Evolutionary conservation across 2,797 vertebrate genomes (phyloP).

Genomic region (Discoglossus pictus): DNA sequence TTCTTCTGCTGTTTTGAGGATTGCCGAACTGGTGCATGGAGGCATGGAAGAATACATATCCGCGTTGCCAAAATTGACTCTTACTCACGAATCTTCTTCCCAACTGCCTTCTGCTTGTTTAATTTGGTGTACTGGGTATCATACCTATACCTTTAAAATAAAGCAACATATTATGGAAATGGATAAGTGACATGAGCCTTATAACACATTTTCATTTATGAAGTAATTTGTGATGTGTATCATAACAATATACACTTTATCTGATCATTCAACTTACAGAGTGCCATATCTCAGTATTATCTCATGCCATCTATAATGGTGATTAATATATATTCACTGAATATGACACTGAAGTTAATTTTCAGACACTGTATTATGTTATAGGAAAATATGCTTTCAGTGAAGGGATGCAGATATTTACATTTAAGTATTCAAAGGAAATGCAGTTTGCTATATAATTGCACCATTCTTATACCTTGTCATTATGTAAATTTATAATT

Average conservation of each 20-base stretch:
- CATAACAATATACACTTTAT: constrained; percentile 46
- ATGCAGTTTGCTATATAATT: constrained; percentile 8
- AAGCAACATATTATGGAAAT: constrained; percentile 40
- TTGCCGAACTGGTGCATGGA: constrained; percentile 95
- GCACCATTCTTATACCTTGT: too few species aligned
- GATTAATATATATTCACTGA: constrained; percentile 8
- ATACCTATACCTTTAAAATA: constrained; percentile 92
- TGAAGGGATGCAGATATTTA: constrained; percentile 1
- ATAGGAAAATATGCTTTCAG: neutral
- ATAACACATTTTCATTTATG: constrained; percentile 43
- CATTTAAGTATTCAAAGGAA: constrained; percentile 10
- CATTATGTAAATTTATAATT: too few species aligned
- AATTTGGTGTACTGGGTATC: constrained; percentile 98
- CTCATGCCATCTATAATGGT: constrained; percentile 21
- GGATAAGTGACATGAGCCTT: constrained; percentile 60
- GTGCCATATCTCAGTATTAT: constrained; percentile 61
- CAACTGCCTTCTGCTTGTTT: constrained; percentile 95
- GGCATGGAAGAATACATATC: constrained; percentile 95
- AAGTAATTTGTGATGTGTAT: constrained; percentile 34
- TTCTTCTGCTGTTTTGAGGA: constrained; percentile 99
- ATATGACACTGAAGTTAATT: constrained; percentile 2
- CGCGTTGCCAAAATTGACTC: constrained; percentile 98
- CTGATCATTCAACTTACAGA: constrained; percentile 60
- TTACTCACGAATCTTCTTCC: constrained; percentile 96
- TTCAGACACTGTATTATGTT: constrained; percentile 9